Evolutionary conservation across 2,888 invertebrate genomes (phyloP).

Genomic region (Drosophila meridiana): DNA sequence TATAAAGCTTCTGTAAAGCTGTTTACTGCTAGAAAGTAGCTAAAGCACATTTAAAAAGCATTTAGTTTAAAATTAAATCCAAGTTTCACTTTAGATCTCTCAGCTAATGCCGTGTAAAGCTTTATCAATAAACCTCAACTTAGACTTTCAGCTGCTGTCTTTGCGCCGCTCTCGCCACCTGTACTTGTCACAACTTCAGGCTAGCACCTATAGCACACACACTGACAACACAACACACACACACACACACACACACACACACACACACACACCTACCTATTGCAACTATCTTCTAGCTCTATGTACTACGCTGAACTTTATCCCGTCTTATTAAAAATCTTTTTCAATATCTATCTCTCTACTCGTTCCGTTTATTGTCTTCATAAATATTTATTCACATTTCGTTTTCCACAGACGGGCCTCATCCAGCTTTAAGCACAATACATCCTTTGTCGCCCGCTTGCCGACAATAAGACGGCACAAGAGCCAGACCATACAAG

Average conservation of each 20-base stretch:
- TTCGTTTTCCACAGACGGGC: conserved; percentile 86
- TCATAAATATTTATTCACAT: conserved; percentile 22
- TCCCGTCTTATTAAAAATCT: conserved; percentile 39
- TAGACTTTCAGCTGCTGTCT: conserved; percentile 38
- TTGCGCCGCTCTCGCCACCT: conserved; percentile 34
- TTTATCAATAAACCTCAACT: neutral
- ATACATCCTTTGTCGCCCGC: conserved; percentile 96
- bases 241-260: conserved; percentile 14
- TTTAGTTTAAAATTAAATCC: neutral
- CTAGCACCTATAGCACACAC: conserved; percentile 25
- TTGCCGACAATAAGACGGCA: conserved; percentile 94
- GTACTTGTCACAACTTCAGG: conserved; percentile 31
- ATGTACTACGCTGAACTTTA: conserved; percentile 40
- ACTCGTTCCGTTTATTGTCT: neutral
- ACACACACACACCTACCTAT: conserved; percentile 13
- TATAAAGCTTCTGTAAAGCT: neutral
- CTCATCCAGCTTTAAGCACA: conserved; percentile 95
- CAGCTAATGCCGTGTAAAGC: neutral
- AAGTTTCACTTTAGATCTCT: neutral
- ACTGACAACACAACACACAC: conserved; percentile 7
- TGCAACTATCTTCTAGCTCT: conserved; percentile 32
- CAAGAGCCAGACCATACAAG: conserved; percentile 92
- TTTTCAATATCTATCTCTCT: neutral
- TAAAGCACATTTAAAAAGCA: neutral
- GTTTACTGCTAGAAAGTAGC: neutral